These are phyloP conservation scores for Nineta flava DNA, from an alignment of 2,888 invertebrate species.

Conservation along the genomic window DNA sequence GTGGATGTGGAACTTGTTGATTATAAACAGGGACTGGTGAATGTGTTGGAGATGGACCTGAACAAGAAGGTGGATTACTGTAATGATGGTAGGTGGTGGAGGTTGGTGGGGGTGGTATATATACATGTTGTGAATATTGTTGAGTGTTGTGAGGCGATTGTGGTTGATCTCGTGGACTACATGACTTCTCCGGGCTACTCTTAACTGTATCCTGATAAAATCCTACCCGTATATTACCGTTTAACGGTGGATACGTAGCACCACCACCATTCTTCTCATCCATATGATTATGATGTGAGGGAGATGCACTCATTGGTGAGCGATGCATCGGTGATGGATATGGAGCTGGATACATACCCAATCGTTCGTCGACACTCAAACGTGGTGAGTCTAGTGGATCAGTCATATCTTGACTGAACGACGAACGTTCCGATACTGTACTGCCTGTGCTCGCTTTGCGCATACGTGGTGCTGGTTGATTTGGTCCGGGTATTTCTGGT, in stretches of 20 bases:
- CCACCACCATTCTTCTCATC: conserved; percentile 44
- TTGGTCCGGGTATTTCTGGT: conserved; percentile 21
- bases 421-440: conserved; percentile 61
- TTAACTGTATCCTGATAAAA: conserved; percentile 79
- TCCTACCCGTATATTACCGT: conserved; percentile 70
- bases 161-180: conserved; percentile 60
- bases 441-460: conserved; percentile 64
- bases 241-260: conserved; percentile 54
- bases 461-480: conserved; percentile 30
- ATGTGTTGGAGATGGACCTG: conserved; percentile 12
- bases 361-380: conserved; percentile 39
- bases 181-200: conserved; percentile 71
- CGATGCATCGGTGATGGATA: conserved; percentile 56
- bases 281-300: conserved; percentile 44
- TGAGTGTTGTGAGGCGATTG: conserved; percentile 31
- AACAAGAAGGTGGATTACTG: conserved; percentile 23
- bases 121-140: conserved; percentile 37
- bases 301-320: conserved; percentile 55
- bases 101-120: conserved; percentile 36
- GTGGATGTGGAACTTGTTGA: conserved; percentile 18
- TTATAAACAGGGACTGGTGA: conserved; percentile 21
- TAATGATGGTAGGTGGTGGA: conserved; percentile 24
- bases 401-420: conserved; percentile 54
- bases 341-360: conserved; percentile 48
- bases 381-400: conserved; percentile 42